Percentiles rank a stretch among this genome's conserved stretches.
These are phyloP conservation scores for Taphrorychus bicolor DNA, from an alignment of 2,888 invertebrate genomes.

Conservation along the genomic window DNA sequence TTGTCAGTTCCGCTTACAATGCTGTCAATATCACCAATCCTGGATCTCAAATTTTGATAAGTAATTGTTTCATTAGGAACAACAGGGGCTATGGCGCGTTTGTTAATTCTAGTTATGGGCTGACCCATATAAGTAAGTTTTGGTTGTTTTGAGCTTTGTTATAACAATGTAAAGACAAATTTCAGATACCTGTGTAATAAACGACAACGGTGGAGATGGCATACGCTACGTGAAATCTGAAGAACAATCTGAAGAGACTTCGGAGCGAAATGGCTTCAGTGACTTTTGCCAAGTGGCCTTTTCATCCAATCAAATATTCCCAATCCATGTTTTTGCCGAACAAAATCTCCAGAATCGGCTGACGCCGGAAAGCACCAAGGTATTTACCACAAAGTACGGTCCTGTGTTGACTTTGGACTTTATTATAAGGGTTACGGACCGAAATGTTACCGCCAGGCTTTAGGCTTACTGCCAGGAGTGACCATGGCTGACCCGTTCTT, in stretches of 20 bases:
- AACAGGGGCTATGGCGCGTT: constrained; percentile 90
- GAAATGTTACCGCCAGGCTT: constrained; percentile 76
- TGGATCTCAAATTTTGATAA: constrained; percentile 79
- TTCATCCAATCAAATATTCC: constrained; percentile 85
- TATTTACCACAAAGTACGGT: constrained; percentile 78
- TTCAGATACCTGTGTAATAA: constrained; percentile 75
- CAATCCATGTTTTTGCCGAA: constrained; percentile 81
- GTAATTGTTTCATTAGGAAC: constrained; percentile 81
- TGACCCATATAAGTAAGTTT: constrained; percentile 67
- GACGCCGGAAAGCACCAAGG: constrained; percentile 78
- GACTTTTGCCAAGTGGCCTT: constrained; percentile 84
- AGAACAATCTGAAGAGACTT: constrained; percentile 75
- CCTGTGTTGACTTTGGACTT: constrained; percentile 88
- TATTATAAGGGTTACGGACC: constrained; percentile 78
- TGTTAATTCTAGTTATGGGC: constrained; percentile 87
- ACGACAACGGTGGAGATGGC: constrained; percentile 90
- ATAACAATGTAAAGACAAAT: not conserved
- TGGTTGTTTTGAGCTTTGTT: not conserved
- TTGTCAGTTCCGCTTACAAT: constrained; percentile 89
- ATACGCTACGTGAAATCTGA: constrained; percentile 86
- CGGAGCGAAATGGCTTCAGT: constrained; percentile 77
- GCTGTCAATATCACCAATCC: constrained; percentile 90
- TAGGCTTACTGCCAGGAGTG: constrained; percentile 83
- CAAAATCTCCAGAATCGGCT: constrained; percentile 77
- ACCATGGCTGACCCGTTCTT: too few relatives aligned